Conservation (phyloP, 2,113 vertebrate genomes). For the Gavialis gangeticus region DNA sequence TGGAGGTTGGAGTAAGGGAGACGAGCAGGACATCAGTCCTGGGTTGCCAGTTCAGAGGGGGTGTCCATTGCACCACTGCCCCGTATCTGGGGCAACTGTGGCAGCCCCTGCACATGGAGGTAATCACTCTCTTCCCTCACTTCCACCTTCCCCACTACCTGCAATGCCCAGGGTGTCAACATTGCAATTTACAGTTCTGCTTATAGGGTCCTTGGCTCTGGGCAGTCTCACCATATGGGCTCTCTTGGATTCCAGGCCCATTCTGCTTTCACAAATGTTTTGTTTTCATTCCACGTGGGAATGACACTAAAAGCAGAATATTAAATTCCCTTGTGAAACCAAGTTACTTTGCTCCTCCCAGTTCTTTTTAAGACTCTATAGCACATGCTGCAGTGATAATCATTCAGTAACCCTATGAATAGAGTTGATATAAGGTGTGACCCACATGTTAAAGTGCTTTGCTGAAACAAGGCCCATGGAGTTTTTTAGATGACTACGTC, state of each 20-base stretch:
- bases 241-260: background rate
- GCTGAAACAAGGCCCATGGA: background rate
- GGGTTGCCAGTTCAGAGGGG: no score
- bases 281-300: background rate
- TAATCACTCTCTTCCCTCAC: no score
- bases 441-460: background rate
- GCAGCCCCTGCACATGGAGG: no score
- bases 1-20: no score
- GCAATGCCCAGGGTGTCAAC: no score
- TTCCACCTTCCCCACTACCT: no score
- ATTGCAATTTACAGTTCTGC: background rate
- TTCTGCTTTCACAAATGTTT: background rate
- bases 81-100: no score
- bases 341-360: background rate
- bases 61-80: no score
- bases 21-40: no score
- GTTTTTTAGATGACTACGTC: background rate
- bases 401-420: background rate
- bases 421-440: background rate
- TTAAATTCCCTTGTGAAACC: background rate
- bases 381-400: background rate
- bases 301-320: background rate
- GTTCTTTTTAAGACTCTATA: background rate
- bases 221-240: background rate
- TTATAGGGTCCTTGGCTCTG: background rate